Base-by-base conservation (phyloP, 1,140 invertebrate genomes). In the Hylaeus anthracinus region DNA sequence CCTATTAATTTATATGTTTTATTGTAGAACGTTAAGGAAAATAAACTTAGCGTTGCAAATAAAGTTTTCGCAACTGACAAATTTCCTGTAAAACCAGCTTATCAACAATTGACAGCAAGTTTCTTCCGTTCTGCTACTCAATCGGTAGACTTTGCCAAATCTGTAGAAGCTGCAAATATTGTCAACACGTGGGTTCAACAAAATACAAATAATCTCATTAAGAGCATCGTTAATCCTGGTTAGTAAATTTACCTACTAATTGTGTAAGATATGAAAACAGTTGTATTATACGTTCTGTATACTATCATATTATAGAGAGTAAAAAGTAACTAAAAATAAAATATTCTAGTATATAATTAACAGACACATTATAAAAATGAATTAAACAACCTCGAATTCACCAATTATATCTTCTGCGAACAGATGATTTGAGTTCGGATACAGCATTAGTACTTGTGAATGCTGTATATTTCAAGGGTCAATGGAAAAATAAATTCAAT, bases 401-500 rank as follows among this genome's bases (percentile, higher is more conserved):
- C 41, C 12, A 39, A 37, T 4, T 10, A 37, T 48, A 10, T 12
- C n/a, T 66, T 55, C 39, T 56, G 77, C 60, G 9, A 61, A 86
- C 91, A 86, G 95, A 92, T 81, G 91, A 90, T 80, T 86, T 97
- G 0, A 83, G 91, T 79, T 43, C 60, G 5, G 78, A 89, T 45
- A 95, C 95, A 81, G 94, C 92, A 45, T 84, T 98, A 64, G 95
- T 98, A 15, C 94, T 98, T 0, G 94, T 97, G 0, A 98, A 98
- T 90, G 97, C 97, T 1, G 94, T 98, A 10, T 98, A 98, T 90
- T 98, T 98, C 92, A 98, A 98, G 93, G 97, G 97, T 9, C 93
- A 95, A 51, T 98, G 97, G 97, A 94, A 94, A 64, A 88, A 93
- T 0, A 94, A 95, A 41, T 98, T 98, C 82, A 94, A 97, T 83